Conservation (phyloP, 2,888 invertebrate genomes). For the Graphium colonna region DNA sequence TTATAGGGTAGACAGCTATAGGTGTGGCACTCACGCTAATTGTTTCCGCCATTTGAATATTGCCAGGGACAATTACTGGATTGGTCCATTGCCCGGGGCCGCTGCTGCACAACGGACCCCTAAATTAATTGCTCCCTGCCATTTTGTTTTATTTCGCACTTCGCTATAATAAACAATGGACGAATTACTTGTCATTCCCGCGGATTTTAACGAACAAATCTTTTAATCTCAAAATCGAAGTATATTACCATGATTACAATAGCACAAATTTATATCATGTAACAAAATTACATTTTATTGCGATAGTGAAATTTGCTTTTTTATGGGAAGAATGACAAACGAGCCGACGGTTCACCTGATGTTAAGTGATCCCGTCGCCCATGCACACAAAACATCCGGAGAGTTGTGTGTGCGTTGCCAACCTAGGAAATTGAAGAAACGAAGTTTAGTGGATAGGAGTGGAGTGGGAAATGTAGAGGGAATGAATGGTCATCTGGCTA, state of each 20-base stretch:
- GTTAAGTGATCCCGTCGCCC: too few species aligned
- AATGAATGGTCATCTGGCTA: too few species aligned
- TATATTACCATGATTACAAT: background rate
- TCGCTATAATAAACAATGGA: constrained; percentile 33
- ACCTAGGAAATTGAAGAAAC: too few species aligned
- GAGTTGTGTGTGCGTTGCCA: too few species aligned
- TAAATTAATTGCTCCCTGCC: constrained; percentile 71
- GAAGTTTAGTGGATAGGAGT: too few species aligned
- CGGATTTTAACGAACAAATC: background rate
- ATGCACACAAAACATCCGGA: too few species aligned
- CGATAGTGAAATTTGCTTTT: too few species aligned
- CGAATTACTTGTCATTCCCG: background rate
- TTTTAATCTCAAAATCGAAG: background rate
- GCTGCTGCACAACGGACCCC: constrained; percentile 50
- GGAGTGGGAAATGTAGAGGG: too few species aligned
- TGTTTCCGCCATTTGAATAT: constrained; percentile 80
- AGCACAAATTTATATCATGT: background rate
- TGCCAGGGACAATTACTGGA: constrained; percentile 75
- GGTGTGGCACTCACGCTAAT: constrained; percentile 74
- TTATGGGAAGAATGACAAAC: too few species aligned
- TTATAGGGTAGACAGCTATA: constrained; percentile 39
- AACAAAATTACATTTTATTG: too few species aligned
- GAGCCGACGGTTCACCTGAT: too few species aligned
- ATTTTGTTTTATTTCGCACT: constrained; percentile 66
- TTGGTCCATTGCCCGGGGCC: constrained; percentile 65